These are phyloP conservation scores for Gymnoscopelus microlampas DNA, from an alignment of 2,797 vertebrate species.

Conservation along the genomic window DNA sequence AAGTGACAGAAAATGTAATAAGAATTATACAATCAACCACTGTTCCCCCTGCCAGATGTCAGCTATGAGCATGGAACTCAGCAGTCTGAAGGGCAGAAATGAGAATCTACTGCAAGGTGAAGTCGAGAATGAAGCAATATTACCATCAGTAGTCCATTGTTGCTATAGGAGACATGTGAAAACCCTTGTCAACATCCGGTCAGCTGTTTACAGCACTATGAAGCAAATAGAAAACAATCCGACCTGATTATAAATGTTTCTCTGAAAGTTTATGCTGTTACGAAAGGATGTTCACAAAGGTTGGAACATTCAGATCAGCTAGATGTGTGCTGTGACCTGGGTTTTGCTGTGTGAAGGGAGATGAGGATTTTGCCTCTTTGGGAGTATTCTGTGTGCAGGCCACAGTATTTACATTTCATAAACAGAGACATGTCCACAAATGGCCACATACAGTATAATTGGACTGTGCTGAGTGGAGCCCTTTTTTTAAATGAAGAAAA, in stretches of 20 bases:
- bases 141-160: slow-evolving; percentile 19
- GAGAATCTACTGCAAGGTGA: slow-evolving; percentile 75
- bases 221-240: too few species aligned
- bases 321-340: slow-evolving; percentile 32
- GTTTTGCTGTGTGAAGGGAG: background rate
- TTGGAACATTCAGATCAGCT: too few species aligned
- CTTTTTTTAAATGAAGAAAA: background rate
- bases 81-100: slow-evolving; percentile 59
- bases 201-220: too few species aligned
- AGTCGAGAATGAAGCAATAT: slow-evolving; percentile 29
- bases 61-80: slow-evolving; percentile 57
- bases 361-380: background rate
- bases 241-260: too few species aligned
- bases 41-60: slow-evolving; percentile 73
- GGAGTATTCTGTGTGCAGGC: background rate
- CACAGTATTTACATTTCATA: slow-evolving; percentile 6
- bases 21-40: slow-evolving; percentile 25
- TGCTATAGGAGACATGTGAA: too few species aligned
- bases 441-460: background rate
- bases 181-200: too few species aligned
- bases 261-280: background rate
- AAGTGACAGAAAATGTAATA: background rate
- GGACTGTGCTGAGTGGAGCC: background rate
- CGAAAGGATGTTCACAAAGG: too few species aligned
- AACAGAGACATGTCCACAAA: slow-evolving; percentile 31